Conservation (phyloP, 2,888 invertebrate species). For the Calameuta idolon region DNA sequence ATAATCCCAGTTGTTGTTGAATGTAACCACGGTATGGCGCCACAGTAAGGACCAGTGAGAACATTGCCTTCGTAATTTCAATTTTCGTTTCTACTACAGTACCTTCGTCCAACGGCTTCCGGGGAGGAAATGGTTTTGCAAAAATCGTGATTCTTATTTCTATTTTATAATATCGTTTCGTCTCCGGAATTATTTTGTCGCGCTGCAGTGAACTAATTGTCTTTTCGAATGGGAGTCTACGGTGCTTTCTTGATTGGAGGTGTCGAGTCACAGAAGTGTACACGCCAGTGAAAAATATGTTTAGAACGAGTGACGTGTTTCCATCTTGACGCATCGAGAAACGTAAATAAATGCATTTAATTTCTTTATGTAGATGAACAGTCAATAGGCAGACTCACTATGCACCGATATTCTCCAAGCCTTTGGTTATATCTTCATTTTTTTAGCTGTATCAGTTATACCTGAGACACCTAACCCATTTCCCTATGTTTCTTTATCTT, state of each 20-base stretch:
- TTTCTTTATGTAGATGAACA: too few relatives aligned
- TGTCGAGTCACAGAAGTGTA: conserved; percentile 17
- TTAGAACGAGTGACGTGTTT: conserved; percentile 56
- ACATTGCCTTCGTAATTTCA: too few relatives aligned
- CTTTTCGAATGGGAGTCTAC: conserved; percentile 20
- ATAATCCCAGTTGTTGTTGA: too few relatives aligned
- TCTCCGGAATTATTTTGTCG: not conserved
- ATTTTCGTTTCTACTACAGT: too few relatives aligned
- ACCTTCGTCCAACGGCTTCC: conserved; percentile 20
- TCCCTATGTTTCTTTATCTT: too few relatives aligned
- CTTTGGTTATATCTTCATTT: too few relatives aligned
- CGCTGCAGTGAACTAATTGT: not conserved
- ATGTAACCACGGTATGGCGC: too few relatives aligned
- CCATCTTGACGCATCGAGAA: conserved; percentile 55
- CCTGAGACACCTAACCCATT: too few relatives aligned
- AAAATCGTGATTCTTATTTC: not conserved
- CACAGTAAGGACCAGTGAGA: too few relatives aligned
- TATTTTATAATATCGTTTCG: not conserved
- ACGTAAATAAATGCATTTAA: conserved; percentile 49
- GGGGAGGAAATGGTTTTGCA: conserved; percentile 15
- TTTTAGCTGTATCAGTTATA: too few relatives aligned
- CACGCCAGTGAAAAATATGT: conserved; percentile 49
- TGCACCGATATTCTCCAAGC: too few relatives aligned
- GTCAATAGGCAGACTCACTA: too few relatives aligned
- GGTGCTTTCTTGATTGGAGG: not conserved